phyloP scores from a whole-genome alignment of 1,140 invertebrate species.

The Arion vulgaris region DNA sequence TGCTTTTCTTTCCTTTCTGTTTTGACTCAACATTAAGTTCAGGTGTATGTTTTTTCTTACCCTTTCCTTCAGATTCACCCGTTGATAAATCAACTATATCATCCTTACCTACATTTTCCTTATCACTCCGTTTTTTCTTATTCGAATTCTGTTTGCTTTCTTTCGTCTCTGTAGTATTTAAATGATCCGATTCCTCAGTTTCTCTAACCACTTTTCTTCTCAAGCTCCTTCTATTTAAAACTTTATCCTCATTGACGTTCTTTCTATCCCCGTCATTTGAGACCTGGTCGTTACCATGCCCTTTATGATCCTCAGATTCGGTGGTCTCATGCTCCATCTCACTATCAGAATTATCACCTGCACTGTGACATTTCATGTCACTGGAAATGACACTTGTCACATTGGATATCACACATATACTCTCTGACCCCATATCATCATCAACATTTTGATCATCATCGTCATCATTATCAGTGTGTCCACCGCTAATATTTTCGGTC shows the following conservation, averaged over 20 bases:
- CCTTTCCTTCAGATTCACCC: too few relatives aligned
- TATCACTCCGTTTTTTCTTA: too few relatives aligned
- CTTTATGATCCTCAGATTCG: neutral
- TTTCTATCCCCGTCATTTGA: too few relatives aligned
- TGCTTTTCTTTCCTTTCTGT: neutral
- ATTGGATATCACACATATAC: neutral
- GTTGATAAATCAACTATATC: too few relatives aligned
- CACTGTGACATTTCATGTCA: constrained; percentile 20
- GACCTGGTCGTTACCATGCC: too few relatives aligned
- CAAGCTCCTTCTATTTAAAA: too few relatives aligned
- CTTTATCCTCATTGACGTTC: too few relatives aligned
- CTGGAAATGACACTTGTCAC: neutral
- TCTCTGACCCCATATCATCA: too few relatives aligned
- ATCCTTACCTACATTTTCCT: too few relatives aligned
- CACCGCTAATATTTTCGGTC: neutral
- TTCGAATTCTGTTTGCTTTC: neutral
- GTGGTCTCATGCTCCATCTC: neutral
- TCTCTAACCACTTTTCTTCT: too few relatives aligned
- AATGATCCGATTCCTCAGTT: too few relatives aligned
- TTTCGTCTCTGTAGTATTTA: neutral
- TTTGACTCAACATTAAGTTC: neutral
- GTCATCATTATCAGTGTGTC: neutral
- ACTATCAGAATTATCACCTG: neutral
- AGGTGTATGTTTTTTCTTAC: too few relatives aligned
- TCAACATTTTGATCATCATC: neutral